phyloP scores from a whole-genome alignment of 2,797 vertebrate species.

The Holocentrus rufus region DNA sequence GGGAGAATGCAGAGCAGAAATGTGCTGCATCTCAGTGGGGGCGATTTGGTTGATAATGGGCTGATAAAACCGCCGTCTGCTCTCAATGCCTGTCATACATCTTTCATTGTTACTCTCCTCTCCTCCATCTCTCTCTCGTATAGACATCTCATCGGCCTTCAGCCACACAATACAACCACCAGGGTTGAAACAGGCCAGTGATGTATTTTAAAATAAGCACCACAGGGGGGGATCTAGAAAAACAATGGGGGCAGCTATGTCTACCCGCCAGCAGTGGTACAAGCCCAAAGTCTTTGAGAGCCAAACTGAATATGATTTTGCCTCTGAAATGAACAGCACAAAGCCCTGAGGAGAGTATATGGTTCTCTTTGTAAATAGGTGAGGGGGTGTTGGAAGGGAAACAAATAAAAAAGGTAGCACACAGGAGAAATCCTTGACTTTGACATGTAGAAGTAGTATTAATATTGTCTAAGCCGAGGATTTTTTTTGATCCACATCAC shows the following conservation, averaged over 20 bases:
- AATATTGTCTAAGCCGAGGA: constrained; percentile 39
- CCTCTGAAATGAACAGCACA: constrained; percentile 34
- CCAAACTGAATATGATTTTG: constrained; percentile 35
- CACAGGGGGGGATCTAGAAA: constrained; percentile 13
- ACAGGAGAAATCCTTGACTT: constrained; percentile 44
- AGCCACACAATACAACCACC: constrained; percentile 28
- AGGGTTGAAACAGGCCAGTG: constrained; percentile 29
- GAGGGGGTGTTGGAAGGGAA: constrained; percentile 39
- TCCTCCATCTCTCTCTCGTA: constrained; percentile 34
- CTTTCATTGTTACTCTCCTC: constrained; percentile 76
- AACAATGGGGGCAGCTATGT: constrained; percentile 35
- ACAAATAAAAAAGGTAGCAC: constrained; percentile 28
- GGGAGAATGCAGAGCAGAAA: constrained; percentile 45
- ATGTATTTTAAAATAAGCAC: constrained; percentile 59
- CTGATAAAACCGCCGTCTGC: constrained; percentile 72
- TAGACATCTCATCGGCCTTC: constrained; percentile 52
- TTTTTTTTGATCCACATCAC: constrained; percentile 26
- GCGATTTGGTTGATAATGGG: constrained; percentile 78
- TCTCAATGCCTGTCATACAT: constrained; percentile 78
- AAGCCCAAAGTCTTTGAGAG: constrained; percentile 37
- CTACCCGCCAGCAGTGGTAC: constrained; percentile 11
- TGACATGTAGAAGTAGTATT: constrained; percentile 37
- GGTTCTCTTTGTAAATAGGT: constrained; percentile 43
- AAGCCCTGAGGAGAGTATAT: constrained; percentile 20
- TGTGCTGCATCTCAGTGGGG: constrained; percentile 67